A percentile compares a stretch with the other conserved stretches of the same genome.
Evolutionary conservation across 1,140 invertebrate genomes (phyloP).

Genomic region (Drosophila busckii): DNA sequence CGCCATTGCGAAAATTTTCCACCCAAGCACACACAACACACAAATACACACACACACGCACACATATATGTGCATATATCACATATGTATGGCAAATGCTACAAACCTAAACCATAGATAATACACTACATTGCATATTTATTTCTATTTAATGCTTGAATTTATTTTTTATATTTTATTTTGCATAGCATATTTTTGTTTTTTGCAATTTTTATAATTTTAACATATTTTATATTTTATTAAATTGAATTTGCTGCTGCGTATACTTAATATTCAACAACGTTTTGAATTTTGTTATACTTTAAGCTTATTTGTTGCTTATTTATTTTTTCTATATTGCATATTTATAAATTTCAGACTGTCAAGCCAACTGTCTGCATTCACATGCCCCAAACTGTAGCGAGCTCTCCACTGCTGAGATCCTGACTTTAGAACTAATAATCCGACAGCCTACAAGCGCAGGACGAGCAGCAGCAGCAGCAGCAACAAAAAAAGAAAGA

Average conservation of each 20-base stretch:
- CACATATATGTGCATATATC: slow-evolving; percentile 2
- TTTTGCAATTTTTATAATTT: no score
- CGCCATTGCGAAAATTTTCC: slow-evolving; percentile 55
- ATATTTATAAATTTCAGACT: background rate
- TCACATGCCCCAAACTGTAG: slow-evolving; percentile 43
- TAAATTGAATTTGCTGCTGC: no score
- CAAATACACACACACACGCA: slow-evolving; percentile 4
- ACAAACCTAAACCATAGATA: background rate
- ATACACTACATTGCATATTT: slow-evolving; percentile 3
- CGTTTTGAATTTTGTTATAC: no score
- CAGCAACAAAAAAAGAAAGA: slow-evolving; percentile 41
- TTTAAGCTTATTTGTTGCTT: no score
- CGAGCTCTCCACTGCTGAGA: slow-evolving; percentile 43
- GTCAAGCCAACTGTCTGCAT: background rate
- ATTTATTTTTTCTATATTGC: no score
- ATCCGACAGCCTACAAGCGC: slow-evolving; percentile 74
- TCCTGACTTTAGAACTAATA: slow-evolving; percentile 77
- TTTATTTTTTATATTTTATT: no score
- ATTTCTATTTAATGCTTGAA: no score
- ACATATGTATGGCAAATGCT: slow-evolving; percentile 19
- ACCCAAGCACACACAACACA: slow-evolving; percentile 10
- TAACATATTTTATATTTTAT: no score
- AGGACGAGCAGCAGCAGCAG: slow-evolving; percentile 34
- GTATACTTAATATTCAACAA: no score
- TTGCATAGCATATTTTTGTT: no score